Evolutionary conservation across 2,797 vertebrate genomes (phyloP).

Genomic region (Streptopelia turtur): DNA sequence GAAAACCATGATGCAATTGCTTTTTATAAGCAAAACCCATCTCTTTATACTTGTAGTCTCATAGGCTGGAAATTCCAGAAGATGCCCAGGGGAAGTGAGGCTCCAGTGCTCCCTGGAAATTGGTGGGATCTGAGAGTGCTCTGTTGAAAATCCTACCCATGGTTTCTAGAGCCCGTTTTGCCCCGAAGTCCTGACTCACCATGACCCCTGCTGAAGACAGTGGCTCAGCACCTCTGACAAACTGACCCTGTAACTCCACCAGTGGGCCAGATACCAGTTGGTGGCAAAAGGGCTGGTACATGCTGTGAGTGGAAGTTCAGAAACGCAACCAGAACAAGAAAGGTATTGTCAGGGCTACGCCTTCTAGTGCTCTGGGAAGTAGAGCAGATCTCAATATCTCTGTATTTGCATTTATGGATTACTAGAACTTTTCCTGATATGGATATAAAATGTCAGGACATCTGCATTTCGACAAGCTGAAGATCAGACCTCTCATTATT

Average conservation of each 20-base stretch:
- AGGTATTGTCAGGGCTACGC: neutral
- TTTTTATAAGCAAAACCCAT: neutral
- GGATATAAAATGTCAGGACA: neutral
- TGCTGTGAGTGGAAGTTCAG: neutral
- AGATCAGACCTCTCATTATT: neutral
- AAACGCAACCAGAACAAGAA: neutral
- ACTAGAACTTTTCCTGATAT: neutral
- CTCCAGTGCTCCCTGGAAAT: neutral
- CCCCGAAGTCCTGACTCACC: neutral
- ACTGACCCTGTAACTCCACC: neutral
- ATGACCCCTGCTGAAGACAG: neutral
- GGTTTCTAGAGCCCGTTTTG: neutral
- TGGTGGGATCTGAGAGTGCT: neutral
- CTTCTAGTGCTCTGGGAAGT: neutral
- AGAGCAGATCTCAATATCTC: neutral
- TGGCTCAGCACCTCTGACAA: neutral
- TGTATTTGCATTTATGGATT: neutral
- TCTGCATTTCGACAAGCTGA: neutral
- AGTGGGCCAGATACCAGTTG: neutral
- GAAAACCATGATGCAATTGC: neutral
- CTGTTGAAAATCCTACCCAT: neutral
- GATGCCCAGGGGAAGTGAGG: neutral
- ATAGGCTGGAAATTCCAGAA: neutral
- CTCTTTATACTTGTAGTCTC: fast-evolving
- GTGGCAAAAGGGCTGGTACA: neutral